phyloP scores from a whole-genome alignment of 1,140 invertebrate genomes.

The Apis mellifera region DNA sequence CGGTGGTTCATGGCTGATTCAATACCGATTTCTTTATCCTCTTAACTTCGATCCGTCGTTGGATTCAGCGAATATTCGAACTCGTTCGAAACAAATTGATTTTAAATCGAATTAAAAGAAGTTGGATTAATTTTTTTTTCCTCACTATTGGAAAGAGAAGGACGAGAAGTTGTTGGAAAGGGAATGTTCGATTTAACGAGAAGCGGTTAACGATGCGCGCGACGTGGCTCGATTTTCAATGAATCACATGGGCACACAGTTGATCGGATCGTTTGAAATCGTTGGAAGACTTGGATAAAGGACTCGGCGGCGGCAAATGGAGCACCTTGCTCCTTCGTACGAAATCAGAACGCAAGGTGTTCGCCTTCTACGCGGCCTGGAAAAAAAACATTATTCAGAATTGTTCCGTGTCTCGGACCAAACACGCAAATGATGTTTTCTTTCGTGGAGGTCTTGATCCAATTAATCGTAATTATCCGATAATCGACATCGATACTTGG shows the following conservation, averaged over 20 bases:
- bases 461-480: not conserved
- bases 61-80: not conserved
- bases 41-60: not conserved
- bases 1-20: slow-evolving; percentile 44
- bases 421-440: slow-evolving; percentile 16
- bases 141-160: not conserved
- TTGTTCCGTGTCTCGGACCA: slow-evolving; percentile 20
- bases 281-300: slow-evolving; percentile 23
- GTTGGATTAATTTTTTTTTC: too few species aligned
- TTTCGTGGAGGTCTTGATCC: not conserved
- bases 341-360: slow-evolving; percentile 27
- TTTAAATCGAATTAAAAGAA: not conserved
- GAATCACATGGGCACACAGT: not conserved
- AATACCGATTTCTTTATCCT: not conserved
- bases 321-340: not conserved
- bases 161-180: not conserved
- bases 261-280: slow-evolving; percentile 35
- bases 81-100: not conserved
- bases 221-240: slow-evolving; percentile 2
- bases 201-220: not conserved
- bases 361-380: slow-evolving; percentile 25
- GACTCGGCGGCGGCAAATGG: not conserved
- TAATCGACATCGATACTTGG: not conserved
- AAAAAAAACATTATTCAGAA: slow-evolving; percentile 11
- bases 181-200: not conserved